A percentile compares a stretch with the other conserved stretches of the same genome.
Conservation (phyloP, 2,888 invertebrate genomes). For the Coremacera marginata region DNA sequence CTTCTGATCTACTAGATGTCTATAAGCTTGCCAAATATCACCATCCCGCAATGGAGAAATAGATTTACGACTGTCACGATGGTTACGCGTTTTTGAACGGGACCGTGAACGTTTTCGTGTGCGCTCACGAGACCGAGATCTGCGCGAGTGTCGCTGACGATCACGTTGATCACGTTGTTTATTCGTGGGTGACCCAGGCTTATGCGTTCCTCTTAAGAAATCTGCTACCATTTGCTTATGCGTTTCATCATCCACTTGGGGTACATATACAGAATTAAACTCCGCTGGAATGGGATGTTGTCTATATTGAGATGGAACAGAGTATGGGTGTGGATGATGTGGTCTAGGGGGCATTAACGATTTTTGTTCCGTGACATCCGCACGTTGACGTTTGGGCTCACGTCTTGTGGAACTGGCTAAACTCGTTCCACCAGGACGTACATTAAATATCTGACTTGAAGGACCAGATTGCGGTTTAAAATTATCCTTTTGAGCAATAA, state of each 20-base stretch:
- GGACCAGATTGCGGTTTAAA: constrained; percentile 39
- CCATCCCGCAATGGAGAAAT: constrained; percentile 59
- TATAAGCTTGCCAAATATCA: constrained; percentile 65
- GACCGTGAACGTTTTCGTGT: constrained; percentile 42
- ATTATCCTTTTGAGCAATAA: constrained; percentile 52
- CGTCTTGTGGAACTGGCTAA: neutral
- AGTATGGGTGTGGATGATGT: neutral
- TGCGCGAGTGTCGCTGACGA: constrained; percentile 48
- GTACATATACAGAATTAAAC: constrained; percentile 5
- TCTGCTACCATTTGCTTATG: constrained; percentile 64
- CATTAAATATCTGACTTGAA: constrained; percentile 8
- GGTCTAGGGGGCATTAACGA: neutral
- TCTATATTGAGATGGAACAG: constrained; percentile 3
- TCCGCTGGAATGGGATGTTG: neutral
- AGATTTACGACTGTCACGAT: constrained; percentile 51
- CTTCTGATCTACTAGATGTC: constrained; percentile 61
- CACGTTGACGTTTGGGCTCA: constrained; percentile 17
- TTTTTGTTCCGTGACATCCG: neutral
- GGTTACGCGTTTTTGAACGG: constrained; percentile 47
- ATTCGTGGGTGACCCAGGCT: constrained; percentile 31
- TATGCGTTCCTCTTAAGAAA: constrained; percentile 57
- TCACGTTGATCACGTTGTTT: constrained; percentile 18
- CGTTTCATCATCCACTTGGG: constrained; percentile 59
- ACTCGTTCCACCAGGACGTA: constrained; percentile 24
- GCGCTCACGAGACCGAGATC: constrained; percentile 45